phyloP scores from a whole-genome alignment of 1,140 invertebrate genomes.

The Pemphigus obesinymphae region DNA sequence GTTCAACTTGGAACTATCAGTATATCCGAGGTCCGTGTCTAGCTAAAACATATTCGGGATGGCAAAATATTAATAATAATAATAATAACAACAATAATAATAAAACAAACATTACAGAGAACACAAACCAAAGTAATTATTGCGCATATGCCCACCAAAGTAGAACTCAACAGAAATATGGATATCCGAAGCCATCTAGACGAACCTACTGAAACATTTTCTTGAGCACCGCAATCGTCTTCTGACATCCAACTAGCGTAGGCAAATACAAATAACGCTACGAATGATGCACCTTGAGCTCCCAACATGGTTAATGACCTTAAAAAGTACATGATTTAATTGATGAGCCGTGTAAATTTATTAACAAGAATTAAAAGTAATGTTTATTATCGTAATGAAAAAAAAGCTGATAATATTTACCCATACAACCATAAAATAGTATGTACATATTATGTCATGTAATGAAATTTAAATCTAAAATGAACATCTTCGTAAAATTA shows the following conservation, averaged over 20 bases:
- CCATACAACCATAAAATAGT: no score
- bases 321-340: neutral
- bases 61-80: neutral
- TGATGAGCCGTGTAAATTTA: no score
- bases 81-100: neutral
- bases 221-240: neutral
- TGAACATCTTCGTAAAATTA: no score
- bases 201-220: constrained; percentile 14
- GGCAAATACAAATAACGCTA: constrained; percentile 49
- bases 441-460: no score
- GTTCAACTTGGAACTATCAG: neutral
- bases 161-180: constrained; percentile 62
- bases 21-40: neutral
- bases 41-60: neutral
- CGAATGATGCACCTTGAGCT: constrained; percentile 50
- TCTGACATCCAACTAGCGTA: constrained; percentile 49
- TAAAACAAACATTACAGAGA: neutral
- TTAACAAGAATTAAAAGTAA: no score
- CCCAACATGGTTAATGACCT: constrained; percentile 51
- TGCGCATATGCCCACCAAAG: constrained; percentile 63
- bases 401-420: no score
- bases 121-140: constrained; percentile 65
- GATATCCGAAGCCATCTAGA: constrained; percentile 59
- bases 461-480: no score
- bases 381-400: no score